phyloP scores from a whole-genome alignment of 2,888 invertebrate species.

The Uropetala carovei region DNA sequence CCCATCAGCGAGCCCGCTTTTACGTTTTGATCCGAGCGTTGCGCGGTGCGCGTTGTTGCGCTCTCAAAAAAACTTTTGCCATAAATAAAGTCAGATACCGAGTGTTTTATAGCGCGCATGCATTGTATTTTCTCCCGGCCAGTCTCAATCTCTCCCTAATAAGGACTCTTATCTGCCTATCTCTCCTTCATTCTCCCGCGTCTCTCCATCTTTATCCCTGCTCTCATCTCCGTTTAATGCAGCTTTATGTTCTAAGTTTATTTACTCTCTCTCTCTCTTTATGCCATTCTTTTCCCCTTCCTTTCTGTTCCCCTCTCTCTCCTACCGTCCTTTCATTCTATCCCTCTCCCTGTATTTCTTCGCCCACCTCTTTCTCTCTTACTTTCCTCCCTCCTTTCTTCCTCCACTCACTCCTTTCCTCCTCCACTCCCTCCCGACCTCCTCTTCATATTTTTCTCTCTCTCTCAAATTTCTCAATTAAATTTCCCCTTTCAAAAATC shows the following conservation, averaged over 20 bases:
- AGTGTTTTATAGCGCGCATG: background rate
- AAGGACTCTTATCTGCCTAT: constrained; percentile 10
- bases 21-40: background rate
- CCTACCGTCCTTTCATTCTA: background rate
- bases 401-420: background rate
- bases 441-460: background rate
- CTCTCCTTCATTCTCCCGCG: background rate
- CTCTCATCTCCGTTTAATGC: too few relatives aligned
- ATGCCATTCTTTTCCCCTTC: background rate
- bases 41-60: background rate
- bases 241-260: too few relatives aligned
- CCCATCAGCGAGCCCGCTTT: background rate
- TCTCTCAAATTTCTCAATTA: background rate
- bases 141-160: constrained; percentile 18
- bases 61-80: constrained; percentile 10
- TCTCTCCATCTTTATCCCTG: background rate
- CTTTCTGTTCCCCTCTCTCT: background rate
- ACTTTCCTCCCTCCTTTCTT: background rate
- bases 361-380: background rate
- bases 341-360: background rate
- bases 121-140: background rate
- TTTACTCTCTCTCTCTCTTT: background rate
- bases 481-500: background rate
- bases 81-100: background rate
- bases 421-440: too few relatives aligned